Evolutionary conservation across 2,113 vertebrate species (phyloP).

Genomic region (Menidia beryllina): DNA sequence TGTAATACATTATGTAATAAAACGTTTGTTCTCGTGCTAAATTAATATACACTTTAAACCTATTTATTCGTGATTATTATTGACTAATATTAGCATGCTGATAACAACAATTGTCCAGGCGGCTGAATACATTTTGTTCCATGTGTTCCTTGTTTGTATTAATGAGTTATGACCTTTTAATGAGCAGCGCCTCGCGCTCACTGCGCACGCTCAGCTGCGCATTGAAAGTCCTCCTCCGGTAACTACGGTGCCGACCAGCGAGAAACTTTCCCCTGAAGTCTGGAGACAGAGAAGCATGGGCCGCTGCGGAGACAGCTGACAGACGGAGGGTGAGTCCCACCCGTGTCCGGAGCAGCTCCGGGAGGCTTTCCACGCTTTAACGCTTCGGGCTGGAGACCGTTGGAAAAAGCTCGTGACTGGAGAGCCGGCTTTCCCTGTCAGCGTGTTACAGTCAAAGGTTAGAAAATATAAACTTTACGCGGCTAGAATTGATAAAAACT

Average conservation of each 20-base stretch:
- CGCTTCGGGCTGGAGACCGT: not conserved
- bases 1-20: too few species aligned
- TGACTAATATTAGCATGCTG: too few species aligned
- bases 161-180: not conserved
- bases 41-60: too few species aligned
- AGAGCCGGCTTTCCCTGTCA: not conserved
- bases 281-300: constrained; percentile 11
- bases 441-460: not conserved
- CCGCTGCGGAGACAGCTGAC: not conserved
- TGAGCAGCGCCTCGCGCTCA: not conserved
- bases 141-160: too few species aligned
- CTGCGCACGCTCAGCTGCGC: constrained; percentile 14
- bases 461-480: not conserved
- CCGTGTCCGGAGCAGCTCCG: too few species aligned
- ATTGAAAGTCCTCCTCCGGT: not conserved
- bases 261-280: not conserved
- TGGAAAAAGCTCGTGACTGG: not conserved
- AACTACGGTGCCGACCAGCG: not conserved
- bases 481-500: not conserved
- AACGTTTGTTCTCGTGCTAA: too few species aligned
- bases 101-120: too few species aligned
- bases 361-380: not conserved
- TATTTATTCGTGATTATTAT: too few species aligned
- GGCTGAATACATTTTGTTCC: too few species aligned
- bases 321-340: not conserved